These are phyloP conservation scores for Cryptocephalus moraei DNA, from an alignment of 2,888 invertebrate species.

Conservation along the genomic window DNA sequence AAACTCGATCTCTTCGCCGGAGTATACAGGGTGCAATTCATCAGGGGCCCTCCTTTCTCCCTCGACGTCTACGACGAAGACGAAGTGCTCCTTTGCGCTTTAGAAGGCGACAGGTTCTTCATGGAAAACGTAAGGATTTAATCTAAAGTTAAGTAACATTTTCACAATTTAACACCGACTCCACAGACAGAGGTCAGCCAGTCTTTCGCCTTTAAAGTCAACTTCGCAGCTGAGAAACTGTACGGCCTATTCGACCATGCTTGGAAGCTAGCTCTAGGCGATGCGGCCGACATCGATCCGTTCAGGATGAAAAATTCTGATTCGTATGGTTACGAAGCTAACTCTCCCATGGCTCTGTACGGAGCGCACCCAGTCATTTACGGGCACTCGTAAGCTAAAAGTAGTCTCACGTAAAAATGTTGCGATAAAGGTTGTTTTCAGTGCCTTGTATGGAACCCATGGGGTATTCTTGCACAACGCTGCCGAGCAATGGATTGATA, in stretches of 20 bases:
- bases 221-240: slow-evolving; percentile 12
- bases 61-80: not conserved
- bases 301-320: slow-evolving; percentile 90
- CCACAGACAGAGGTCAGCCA: slow-evolving; percentile 15
- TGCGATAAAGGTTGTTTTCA: slow-evolving; percentile 1
- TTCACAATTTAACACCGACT: too few relatives aligned
- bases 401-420: too few relatives aligned
- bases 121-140: not conserved
- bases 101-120: not conserved
- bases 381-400: slow-evolving; percentile 76
- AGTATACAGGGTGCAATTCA: too few relatives aligned
- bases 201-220: slow-evolving; percentile 18
- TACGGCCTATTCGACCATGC: slow-evolving; percentile 81
- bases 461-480: slow-evolving; percentile 61
- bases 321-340: slow-evolving; percentile 67
- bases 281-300: slow-evolving; percentile 68
- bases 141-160: not conserved
- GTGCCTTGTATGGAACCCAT: slow-evolving; percentile 8
- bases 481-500: slow-evolving; percentile 95
- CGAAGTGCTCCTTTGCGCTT: not conserved
- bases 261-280: slow-evolving; percentile 69
- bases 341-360: slow-evolving; percentile 63
- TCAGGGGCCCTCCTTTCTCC: too few relatives aligned
- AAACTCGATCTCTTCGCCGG: too few relatives aligned
- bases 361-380: slow-evolving; percentile 75